Conservation (phyloP, 2,888 invertebrate genomes). For the Dynastes maya region DNA sequence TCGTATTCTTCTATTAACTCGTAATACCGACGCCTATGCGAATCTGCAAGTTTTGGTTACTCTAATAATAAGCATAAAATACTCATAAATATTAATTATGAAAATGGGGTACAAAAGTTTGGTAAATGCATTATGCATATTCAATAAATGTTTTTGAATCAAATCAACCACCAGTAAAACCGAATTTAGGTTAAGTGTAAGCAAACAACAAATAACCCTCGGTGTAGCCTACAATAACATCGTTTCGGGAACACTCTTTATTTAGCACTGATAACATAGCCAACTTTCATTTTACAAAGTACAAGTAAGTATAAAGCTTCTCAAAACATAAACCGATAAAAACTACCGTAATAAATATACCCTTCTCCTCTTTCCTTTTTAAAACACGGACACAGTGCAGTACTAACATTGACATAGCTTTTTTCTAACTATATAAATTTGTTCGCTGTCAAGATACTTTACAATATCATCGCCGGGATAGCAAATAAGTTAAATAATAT, state of each 20-base stretch:
- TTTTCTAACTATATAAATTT: constrained; percentile 13
- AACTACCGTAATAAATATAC: constrained; percentile 13
- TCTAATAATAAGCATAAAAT: background rate
- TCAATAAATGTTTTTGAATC: no score
- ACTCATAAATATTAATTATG: constrained; percentile 13
- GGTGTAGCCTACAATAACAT: no score
- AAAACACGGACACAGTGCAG: background rate
- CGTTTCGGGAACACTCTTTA: no score
- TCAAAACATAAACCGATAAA: constrained; percentile 17
- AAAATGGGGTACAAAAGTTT: background rate
- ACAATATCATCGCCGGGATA: background rate
- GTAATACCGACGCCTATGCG: no score
- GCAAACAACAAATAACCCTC: background rate
- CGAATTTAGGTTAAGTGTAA: background rate
- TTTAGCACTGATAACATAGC: background rate
- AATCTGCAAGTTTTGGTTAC: no score
- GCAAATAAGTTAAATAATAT: constrained; percentile 24
- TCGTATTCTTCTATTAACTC: no score
- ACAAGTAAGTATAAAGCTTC: constrained; percentile 10
- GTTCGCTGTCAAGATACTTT: constrained; percentile 9
- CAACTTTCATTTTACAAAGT: constrained; percentile 2
- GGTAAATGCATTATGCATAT: background rate
- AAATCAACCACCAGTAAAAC: no score
- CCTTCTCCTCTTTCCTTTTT: background rate
- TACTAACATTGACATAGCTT: constrained; percentile 17